Percentiles rank a stretch among this genome's conserved stretches.
Evolutionary conservation across 2,888 invertebrate genomes (phyloP).

Genomic region (Chaetogeoica ovagalla): DNA sequence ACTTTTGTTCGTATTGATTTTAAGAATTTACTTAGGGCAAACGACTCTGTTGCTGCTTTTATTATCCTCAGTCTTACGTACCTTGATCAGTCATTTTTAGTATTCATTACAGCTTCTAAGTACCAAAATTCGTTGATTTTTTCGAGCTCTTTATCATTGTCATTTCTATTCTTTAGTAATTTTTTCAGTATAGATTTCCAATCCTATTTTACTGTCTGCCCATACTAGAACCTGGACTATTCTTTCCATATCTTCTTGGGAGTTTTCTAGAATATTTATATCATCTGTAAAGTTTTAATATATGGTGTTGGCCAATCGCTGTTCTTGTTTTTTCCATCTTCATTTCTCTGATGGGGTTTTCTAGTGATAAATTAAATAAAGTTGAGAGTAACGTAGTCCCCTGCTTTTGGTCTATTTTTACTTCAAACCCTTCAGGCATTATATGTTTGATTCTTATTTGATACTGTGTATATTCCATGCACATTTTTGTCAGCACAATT

Average conservation of each 20-base stretch:
- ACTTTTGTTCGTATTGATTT: slow-evolving; percentile 8
- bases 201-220: too few species aligned
- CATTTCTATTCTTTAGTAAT: not conserved
- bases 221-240: too few species aligned
- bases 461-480: too few species aligned
- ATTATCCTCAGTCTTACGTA: not conserved
- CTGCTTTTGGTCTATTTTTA: not conserved
- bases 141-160: slow-evolving; percentile 4
- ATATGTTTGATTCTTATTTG: not conserved
- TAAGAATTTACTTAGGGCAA: slow-evolving; percentile 7
- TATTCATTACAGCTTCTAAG: slow-evolving; percentile 3
- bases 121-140: slow-evolving; percentile 10
- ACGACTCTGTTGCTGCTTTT: slow-evolving; percentile 5
- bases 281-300: not conserved
- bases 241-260: too few species aligned
- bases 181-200: too few species aligned
- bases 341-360: not conserved
- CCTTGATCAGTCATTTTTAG: slow-evolving; percentile 5
- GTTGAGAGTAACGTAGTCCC: not conserved
- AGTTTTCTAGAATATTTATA: not conserved
- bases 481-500: too few species aligned
- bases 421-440: not conserved
- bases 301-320: not conserved
- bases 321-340: not conserved
- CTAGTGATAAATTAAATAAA: not conserved